phyloP scores from a whole-genome alignment of 2,113 vertebrate genomes.

The Erythrolamprus reginae region DNA sequence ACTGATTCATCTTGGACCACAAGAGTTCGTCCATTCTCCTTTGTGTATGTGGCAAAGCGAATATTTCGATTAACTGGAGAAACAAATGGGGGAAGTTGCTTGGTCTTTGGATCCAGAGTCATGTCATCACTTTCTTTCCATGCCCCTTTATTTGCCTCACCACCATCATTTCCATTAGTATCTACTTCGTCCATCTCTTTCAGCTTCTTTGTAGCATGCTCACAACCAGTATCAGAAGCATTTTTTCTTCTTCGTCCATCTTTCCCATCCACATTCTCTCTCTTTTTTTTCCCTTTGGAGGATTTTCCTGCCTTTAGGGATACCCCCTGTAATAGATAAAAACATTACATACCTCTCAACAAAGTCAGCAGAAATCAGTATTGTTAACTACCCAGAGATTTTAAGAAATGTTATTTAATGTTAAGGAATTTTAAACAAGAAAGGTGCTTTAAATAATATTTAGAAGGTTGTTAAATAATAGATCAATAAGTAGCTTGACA shows the following conservation, averaged over 20 bases:
- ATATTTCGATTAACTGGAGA: slow-evolving; percentile 83
- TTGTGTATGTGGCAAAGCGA: slow-evolving; percentile 82
- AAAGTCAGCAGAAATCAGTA: not conserved
- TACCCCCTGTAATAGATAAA: slow-evolving; percentile 65
- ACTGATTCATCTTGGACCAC: slow-evolving; percentile 81
- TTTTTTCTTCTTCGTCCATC: slow-evolving; percentile 87
- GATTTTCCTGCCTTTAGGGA: slow-evolving; percentile 67
- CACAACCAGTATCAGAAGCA: slow-evolving; percentile 84
- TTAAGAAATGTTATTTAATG: not conserved
- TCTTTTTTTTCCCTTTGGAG: slow-evolving; percentile 82
- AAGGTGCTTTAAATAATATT: not conserved
- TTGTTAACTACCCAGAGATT: not conserved
- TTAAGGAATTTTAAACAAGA: not conserved
- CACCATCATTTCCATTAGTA: slow-evolving; percentile 74
- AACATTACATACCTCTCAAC: slow-evolving; percentile 3
- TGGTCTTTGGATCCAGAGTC: slow-evolving; percentile 69
- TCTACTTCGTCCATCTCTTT: slow-evolving; percentile 82
- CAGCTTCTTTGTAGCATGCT: slow-evolving; percentile 87
- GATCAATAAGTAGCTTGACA: not conserved
- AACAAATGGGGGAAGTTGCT: slow-evolving; percentile 69
- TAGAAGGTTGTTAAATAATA: not conserved
- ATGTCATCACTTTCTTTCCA: slow-evolving; percentile 74
- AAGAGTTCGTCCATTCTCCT: slow-evolving; percentile 89
- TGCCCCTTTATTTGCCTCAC: slow-evolving; percentile 72
- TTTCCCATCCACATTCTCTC: slow-evolving; percentile 82